Evolutionary conservation across 2,888 invertebrate genomes (phyloP).

Genomic region (Dynastes grantii): DNA sequence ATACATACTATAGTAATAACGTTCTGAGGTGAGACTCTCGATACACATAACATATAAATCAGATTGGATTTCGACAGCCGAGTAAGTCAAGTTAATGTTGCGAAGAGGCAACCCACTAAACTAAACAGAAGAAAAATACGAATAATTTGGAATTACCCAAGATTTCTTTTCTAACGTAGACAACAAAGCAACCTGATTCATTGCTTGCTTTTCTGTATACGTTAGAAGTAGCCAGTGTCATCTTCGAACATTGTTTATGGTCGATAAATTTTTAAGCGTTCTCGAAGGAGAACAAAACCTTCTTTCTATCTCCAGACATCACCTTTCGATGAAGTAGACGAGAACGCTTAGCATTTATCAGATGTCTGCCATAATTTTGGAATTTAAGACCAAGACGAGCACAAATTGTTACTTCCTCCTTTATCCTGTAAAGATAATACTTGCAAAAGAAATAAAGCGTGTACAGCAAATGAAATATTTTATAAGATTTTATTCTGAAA

Average conservation of each 20-base stretch:
- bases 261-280: slow-evolving; percentile 20
- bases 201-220: slow-evolving; percentile 33
- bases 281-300: not conserved
- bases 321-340: not conserved
- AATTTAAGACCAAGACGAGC: slow-evolving; percentile 36
- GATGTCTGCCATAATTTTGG: not conserved
- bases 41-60: slow-evolving; percentile 24
- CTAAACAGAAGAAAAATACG: slow-evolving; percentile 6
- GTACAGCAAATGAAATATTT: slow-evolving; percentile 51
- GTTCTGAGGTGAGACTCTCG: slow-evolving; percentile 27
- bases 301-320: not conserved
- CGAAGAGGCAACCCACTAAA: not conserved
- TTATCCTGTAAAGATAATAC: slow-evolving; percentile 28
- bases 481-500: slow-evolving; percentile 43
- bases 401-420: slow-evolving; percentile 41
- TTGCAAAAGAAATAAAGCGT: slow-evolving; percentile 26
- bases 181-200: slow-evolving; percentile 23
- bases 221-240: slow-evolving; percentile 31
- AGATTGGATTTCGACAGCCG: slow-evolving; percentile 5
- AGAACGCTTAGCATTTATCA: slow-evolving; percentile 20
- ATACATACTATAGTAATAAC: slow-evolving; percentile 25
- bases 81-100: not conserved
- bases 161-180: slow-evolving; percentile 28
- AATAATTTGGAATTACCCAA: slow-evolving; percentile 1
- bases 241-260: slow-evolving; percentile 16